phyloP scores from a whole-genome alignment of 1,140 invertebrate genomes.

The Drosophila santomea region DNA sequence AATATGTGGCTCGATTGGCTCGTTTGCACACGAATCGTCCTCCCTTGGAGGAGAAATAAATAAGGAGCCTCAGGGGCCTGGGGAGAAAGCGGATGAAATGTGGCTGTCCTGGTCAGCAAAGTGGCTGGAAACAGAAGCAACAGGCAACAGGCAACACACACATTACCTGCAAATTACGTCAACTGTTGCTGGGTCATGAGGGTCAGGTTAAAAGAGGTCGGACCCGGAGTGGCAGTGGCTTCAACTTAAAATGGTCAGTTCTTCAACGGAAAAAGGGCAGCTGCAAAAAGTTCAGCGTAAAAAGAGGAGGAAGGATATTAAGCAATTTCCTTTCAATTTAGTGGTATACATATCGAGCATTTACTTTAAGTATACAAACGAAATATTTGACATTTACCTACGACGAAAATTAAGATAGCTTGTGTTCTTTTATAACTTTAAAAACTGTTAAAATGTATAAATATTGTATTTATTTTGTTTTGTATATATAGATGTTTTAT shows the following conservation, averaged over 20 bases:
- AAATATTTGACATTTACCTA: too few species aligned
- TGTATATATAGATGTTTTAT: too few species aligned
- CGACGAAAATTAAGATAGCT: too few species aligned
- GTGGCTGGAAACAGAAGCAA: slow-evolving; percentile 33
- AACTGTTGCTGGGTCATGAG: slow-evolving; percentile 52
- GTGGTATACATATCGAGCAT: too few species aligned
- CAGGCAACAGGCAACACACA: slow-evolving; percentile 57
- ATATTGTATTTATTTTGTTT: too few species aligned
- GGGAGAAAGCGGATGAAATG: slow-evolving; percentile 5
- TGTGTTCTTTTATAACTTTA: too few species aligned
- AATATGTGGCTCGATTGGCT: slow-evolving; percentile 47
- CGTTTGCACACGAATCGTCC: slow-evolving; percentile 32
- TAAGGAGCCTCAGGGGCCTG: slow-evolving; percentile 14
- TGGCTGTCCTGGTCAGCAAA: slow-evolving; percentile 38
- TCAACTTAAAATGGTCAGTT: not conserved
- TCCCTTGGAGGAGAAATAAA: slow-evolving; percentile 21
- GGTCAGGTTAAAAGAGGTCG: not conserved
- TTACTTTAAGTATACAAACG: too few species aligned
- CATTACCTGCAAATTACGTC: slow-evolving; percentile 80
- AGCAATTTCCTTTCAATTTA: too few species aligned
- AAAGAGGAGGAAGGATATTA: not conserved
- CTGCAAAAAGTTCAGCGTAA: not conserved
- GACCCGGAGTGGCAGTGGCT: not conserved
- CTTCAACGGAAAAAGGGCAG: slow-evolving; percentile 30
- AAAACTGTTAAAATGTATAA: too few species aligned